Base-by-base conservation (phyloP, 2,888 invertebrate species). In the Schrankia costaestrigalis region DNA sequence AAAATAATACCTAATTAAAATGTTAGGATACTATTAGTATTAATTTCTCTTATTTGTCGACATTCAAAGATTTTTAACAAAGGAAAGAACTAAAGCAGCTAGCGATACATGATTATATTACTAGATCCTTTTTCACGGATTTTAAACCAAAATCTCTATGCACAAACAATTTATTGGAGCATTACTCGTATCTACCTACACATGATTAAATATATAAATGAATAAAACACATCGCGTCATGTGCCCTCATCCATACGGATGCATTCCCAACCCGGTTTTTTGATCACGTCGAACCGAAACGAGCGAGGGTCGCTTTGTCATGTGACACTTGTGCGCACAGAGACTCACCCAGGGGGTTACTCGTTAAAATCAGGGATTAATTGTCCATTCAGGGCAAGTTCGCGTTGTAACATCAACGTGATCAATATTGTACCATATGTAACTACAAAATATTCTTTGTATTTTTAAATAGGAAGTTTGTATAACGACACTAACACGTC, bases 281-380 rank as follows among this genome's bases (percentile, higher is more conserved):
- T 78, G 65, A 81, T 77, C 71, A 69, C 72, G 68, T 75, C 73
- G 77, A 77, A 77, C 76, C 74, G 69, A 69, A 74, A 70, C 66
- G 65, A 70, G 64, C 65, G 61, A 40, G 83, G 84, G 82, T 81
- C 74, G 78, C 75, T 77, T 79, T 84, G 81, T 85, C 76, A 83
- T 80, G 72, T 76, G 83, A 85, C 85, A 86, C 85, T 85, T 81
- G 85, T 82, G 78, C 78, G 74, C 72, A 67, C 64, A 65, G 66
- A 68, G 67, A 65, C 75, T 73, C 67, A 63, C 77, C 72, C 72
- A 64, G 74, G 77, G 82, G 78, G 78, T 71, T 76, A 70, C 71
- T 78, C 75, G 76, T 78, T 78, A 76, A 71, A 74, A 77, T 74
- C 70, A 60, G 62, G 63, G 60, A 71, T 74, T 78, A 75, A 80